These are phyloP conservation scores for Syngnathus rostellatus DNA, from an alignment of 2,797 vertebrate species.

Conservation along the genomic window DNA sequence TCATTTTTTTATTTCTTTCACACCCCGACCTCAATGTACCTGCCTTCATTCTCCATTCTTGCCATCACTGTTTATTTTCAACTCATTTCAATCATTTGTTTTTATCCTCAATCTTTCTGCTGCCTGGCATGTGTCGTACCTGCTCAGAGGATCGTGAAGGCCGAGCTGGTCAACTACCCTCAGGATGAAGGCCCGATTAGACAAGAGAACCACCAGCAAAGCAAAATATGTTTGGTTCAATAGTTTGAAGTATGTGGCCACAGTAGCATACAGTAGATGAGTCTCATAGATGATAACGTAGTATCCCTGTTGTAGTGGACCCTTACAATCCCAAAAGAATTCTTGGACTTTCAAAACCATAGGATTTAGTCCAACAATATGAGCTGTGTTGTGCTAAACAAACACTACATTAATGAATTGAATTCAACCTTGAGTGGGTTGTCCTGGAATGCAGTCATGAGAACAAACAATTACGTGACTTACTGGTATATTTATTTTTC, in stretches of 20 bases:
- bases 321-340: not conserved
- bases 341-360: not conserved
- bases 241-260: conserved; percentile 69
- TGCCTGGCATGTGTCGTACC: conserved; percentile 28
- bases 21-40: conserved; percentile 23
- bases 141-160: conserved; percentile 87
- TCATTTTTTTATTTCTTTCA: conserved; percentile 6
- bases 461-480: not conserved
- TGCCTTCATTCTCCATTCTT: conserved; percentile 37
- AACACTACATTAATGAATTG: too few relatives aligned
- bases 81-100: conserved; percentile 10
- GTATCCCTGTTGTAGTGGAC: not conserved
- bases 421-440: too few relatives aligned
- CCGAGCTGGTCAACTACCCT: conserved; percentile 89
- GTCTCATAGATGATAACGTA: not conserved
- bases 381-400: not conserved
- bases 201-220: conserved; percentile 72
- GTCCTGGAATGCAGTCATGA: too few relatives aligned
- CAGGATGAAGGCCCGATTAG: conserved; percentile 80
- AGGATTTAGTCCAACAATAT: not conserved
- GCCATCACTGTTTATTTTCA: conserved; percentile 18
- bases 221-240: conserved; percentile 90
- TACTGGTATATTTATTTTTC: conserved; percentile 1
- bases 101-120: conserved; percentile 15
- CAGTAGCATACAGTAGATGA: not conserved